phyloP scores from a whole-genome alignment of 2,888 invertebrate species.

The Azorinus chamasolen region DNA sequence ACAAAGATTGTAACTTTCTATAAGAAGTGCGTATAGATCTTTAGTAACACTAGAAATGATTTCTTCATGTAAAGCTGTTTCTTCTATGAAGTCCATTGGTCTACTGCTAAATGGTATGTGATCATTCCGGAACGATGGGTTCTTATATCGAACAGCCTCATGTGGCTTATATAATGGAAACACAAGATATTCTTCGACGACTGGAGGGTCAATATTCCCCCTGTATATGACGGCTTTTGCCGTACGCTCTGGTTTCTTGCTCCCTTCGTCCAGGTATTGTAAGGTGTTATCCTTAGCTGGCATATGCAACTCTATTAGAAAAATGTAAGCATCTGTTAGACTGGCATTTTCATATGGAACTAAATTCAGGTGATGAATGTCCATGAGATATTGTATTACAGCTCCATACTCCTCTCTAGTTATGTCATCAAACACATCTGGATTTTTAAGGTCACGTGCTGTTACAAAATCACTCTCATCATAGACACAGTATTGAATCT shows the following conservation, averaged over 20 bases:
- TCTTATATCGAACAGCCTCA: conserved; percentile 47
- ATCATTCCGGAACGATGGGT: conserved; percentile 62
- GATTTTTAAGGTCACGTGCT: conserved; percentile 68
- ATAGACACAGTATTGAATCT: not conserved
- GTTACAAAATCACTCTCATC: conserved; percentile 6
- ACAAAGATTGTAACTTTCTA: conserved; percentile 69
- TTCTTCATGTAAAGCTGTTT: conserved; percentile 42
- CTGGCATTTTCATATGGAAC: conserved; percentile 39
- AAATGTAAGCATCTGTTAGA: conserved; percentile 72
- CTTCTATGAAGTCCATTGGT: conserved; percentile 69
- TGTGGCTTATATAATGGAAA: conserved; percentile 72
- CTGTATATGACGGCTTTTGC: conserved; percentile 75
- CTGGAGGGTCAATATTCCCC: conserved; percentile 72
- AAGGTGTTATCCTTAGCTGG: conserved; percentile 71
- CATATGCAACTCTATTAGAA: conserved; percentile 69
- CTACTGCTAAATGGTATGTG: conserved; percentile 71
- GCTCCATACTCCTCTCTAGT: conserved; percentile 68
- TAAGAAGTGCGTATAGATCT: conserved; percentile 63
- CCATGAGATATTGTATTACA: conserved; percentile 66
- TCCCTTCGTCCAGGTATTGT: conserved; percentile 58
- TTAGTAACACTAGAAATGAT: conserved; percentile 42
- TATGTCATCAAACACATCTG: conserved; percentile 76
- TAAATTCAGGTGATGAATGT: conserved; percentile 56
- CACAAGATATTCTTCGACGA: conserved; percentile 79
- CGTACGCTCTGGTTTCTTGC: conserved; percentile 63